Base-by-base conservation (phyloP, 2,797 vertebrate species). In the Lophius americanus region DNA sequence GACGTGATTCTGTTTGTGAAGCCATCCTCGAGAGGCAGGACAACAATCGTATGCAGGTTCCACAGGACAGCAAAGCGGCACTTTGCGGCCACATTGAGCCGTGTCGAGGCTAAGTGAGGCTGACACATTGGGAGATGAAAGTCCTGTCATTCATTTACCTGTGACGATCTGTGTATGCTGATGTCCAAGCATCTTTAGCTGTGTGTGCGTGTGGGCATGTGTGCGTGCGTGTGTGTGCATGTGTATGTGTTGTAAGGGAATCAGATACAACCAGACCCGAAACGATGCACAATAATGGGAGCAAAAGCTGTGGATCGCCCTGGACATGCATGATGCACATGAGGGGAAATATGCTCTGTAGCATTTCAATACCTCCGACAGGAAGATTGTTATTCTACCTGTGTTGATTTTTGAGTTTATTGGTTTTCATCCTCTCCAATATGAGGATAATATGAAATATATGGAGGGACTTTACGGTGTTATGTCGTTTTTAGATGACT, bases 111-210 rank as follows among this genome's bases (percentile, higher is more conserved):
- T 91, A 92, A 92, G 85, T 85, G 71, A 86, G 89, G 82, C 65
- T 87, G 92, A 92, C 92, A 87, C 76, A 41, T 64, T 0, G 83
- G 81, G 85, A 92, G 91, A 93, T 92, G 90, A 91, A 90, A 93
- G 88, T 87, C 82, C 83, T 92, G 91, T 92, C 90, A 85, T 90
- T 92, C 90, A 89, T 92, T 92, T 92, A 52, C 82, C 71, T 56
- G 79, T 82, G 89, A 92, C 91, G 89, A 87, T 83, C 85, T 70
- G 75, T 82, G 88, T 90, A 90, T 91, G 91, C 88, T 91, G 89
- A 92, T 91, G 88, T 92, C 91, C 89, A 60, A 82, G 84, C 84
- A 48, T 86, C 84, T 90, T 89, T 84, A 86, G 84, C 76, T 87
- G 23, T 23, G 23, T 23, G 23, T 23, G 23, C 23, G 23, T 23